Conservation (phyloP, 1,140 invertebrate species). For the Euwallacea similis region DNA sequence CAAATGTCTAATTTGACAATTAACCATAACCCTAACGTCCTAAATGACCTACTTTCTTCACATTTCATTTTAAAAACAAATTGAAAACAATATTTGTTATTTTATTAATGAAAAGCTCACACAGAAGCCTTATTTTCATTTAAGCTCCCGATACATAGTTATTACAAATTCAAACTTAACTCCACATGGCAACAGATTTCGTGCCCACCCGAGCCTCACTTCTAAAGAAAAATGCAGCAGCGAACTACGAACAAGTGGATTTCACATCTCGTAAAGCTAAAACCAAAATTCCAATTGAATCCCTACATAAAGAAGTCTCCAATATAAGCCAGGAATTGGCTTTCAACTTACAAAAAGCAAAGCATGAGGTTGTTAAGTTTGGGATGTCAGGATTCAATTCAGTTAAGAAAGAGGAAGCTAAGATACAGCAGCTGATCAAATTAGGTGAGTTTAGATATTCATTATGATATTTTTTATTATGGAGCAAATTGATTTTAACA, state of each 20-base stretch:
- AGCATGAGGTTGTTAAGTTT: constrained; percentile 67
- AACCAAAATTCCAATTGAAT: constrained; percentile 34
- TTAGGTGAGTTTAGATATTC: constrained; percentile 54
- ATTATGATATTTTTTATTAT: background rate
- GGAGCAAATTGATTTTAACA: background rate
- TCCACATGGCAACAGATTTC: constrained; percentile 43
- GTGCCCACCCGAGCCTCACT: constrained; percentile 60
- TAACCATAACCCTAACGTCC: too few species aligned
- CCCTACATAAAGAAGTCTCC: background rate
- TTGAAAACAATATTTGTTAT: too few species aligned
- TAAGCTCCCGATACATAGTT: too few species aligned
- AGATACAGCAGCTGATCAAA: constrained; percentile 62
- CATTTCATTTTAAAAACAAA: too few species aligned
- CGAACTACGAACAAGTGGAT: constrained; percentile 56
- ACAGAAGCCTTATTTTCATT: too few species aligned
- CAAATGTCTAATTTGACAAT: too few species aligned
- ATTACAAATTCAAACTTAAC: too few species aligned
- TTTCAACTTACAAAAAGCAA: constrained; percentile 61
- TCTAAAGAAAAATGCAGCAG: constrained; percentile 52
- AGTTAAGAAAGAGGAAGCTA: constrained; percentile 60
- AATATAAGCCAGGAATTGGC: constrained; percentile 40
- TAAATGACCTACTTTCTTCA: too few species aligned
- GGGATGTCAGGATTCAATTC: constrained; percentile 63
- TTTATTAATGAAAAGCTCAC: too few species aligned
- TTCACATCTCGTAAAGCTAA: constrained; percentile 60